phyloP scores from a whole-genome alignment of 2,113 vertebrate species.

The Andinoacara biseriatus region DNA sequence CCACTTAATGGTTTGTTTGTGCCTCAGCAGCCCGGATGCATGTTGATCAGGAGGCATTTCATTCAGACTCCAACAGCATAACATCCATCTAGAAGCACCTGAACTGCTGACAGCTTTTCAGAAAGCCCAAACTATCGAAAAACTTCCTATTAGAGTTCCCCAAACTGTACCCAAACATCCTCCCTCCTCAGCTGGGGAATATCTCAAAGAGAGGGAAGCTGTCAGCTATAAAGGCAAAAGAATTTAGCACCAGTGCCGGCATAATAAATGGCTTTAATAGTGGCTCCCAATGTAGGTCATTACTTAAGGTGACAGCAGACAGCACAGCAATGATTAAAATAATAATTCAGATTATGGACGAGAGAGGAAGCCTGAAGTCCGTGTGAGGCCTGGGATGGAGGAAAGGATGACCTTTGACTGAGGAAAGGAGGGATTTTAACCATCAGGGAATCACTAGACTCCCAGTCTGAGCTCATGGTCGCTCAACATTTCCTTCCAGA shows the following conservation, averaged over 20 bases:
- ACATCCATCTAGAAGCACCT: background rate
- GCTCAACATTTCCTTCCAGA: background rate
- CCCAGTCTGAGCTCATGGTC: background rate
- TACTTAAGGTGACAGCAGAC: conserved; percentile 4
- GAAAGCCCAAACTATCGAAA: background rate
- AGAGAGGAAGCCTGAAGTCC: background rate
- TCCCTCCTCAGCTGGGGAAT: background rate
- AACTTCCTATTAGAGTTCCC: background rate
- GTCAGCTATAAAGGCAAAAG: background rate
- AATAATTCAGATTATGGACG: conserved; percentile 4
- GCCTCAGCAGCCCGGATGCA: background rate
- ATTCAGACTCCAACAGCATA: background rate
- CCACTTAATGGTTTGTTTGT: background rate
- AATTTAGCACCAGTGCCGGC: background rate
- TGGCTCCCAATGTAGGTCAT: background rate
- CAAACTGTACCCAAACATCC: background rate
- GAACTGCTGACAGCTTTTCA: background rate
- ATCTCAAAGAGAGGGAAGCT: background rate
- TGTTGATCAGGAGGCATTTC: background rate
- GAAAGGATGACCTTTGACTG: background rate
- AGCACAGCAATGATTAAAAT: background rate
- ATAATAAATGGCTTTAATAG: conserved; percentile 10
- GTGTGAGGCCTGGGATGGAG: background rate
- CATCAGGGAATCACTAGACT: background rate
- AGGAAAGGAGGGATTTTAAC: background rate